Evolutionary conservation across 2,888 invertebrate genomes (phyloP), one percentile per base, ranked within the genome.

Genomic region (Coelinius sp.): DNA sequence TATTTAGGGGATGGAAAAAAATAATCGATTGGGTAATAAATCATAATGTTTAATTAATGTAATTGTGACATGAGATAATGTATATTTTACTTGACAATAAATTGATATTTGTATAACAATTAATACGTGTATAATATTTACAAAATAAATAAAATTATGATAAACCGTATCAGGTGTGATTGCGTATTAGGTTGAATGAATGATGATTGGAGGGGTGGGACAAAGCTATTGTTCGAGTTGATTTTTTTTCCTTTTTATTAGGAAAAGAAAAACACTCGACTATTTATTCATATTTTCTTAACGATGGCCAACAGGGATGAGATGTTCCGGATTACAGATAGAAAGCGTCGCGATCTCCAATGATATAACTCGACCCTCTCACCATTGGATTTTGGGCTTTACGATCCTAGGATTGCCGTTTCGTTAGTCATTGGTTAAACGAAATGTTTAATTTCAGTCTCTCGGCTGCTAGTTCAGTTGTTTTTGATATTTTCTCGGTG

Each of bases 71-170:
- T 83, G 82, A 83, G 78, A 83, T 79, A 82, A 82, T 79, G 80
- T 85, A 83, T 85, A 82, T 85, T 83, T 78, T 77, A 76, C 75
- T 81, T 80, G 77, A 79, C 78, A 77, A 74, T 71, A 71, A 66
- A 67, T 81, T 83, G 82, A 82, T 79, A 80, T 81, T 53, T 77
- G 83, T 85, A 84, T 85, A 85, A 85, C 82, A 85, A 85, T 82
- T n/a, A 82, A 81, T 79, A 67, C 79, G 73, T 82, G 81, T 84
- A 82, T 84, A 84, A 82, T 85, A 86, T 86, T 86, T 86, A 86
- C 85, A 86, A 86, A 85, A 85, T 85, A 85, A 85, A 85, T 85
- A 84, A 85, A 56, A 70, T 80, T 83, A 83, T 75, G 71, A 67
- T 80, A 78, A 79, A 84, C 75, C 75, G 79, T 78, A 77, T 75